Base-by-base conservation (phyloP, 2,797 vertebrate species). In the Artibeus jamaicensis region DNA sequence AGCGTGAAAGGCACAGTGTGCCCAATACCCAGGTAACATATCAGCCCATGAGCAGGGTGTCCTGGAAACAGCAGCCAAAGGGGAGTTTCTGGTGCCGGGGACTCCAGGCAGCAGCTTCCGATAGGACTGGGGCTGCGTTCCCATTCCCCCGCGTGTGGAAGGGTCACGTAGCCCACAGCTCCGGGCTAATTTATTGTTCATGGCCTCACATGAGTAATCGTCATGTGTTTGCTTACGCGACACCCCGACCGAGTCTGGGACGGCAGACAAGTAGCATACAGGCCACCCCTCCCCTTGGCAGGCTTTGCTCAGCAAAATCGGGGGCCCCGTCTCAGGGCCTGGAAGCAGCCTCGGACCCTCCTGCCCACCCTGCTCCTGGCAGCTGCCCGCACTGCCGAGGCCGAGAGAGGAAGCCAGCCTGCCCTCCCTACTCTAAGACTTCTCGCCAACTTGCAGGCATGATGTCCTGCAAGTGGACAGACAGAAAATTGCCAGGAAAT, bases 1-100 rank as follows among this genome's bases (percentile, higher is more conserved):
- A 70, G 22, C 1, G 9, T 4, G 12, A 9, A 57, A 14, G 26
- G 26, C 6, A 0, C 6, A 3, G 32, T 34, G 59, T 5, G 19
- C 71, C 7, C 53, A 3, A 11, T 71, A 11, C 5, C 9, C 26
- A 1, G 15, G 48, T 1, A 1, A n/a, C 2, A 21, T 4, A 6
- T 24, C 3, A 59, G 39, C 50, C 24, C 0, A 2, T 12, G n/a
- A 82, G 53, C 5, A 42, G n/a, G 15, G 1, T 6, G 22, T 78
- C 82, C 73, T 39, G 48, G 37, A 94, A 86, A 73, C 4, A 32
- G 14, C 67, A 6, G 0, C 34, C 6, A 9, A 34, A 68, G 16
- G 46, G 46, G 77, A n/a, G 29, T 9, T 86, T 44, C 59, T 9
- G 2, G 53, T 0, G 11, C 6, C 26, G 26, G 57, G 11, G 42